Base-by-base conservation (phyloP, 2,888 invertebrate species). In the Drosophila pegasa region DNA sequence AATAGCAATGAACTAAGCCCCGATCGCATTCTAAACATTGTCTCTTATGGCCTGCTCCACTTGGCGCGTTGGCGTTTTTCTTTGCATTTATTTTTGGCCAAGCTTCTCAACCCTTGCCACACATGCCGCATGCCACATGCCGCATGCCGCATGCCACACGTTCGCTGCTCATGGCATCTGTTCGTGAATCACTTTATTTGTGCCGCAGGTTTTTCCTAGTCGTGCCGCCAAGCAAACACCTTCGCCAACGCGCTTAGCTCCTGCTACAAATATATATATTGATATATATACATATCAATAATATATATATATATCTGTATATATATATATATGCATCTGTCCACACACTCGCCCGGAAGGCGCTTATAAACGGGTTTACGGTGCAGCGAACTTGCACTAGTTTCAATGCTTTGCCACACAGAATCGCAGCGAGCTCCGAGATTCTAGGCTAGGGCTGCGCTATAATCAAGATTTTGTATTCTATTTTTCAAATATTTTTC, bases 1-100 rank as follows among this genome's bases (percentile, higher is more conserved):
- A 88, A 88, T 88, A 89, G 86, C 88, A 88, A 88, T 88, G 88
- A 86, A 87, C 78, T 86, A 87, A 85, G 84, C 82, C 86, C 80
- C 55, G 68, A 18, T 71, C 51, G 62, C 63, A 80, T 75, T 81
- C 81, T 70, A 55, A 69, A 57, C 20, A 61, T 80, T 82, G 79
- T 68, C 59, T 71, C 68, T 63, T 69, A 47, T 37, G 66, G 48
- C 48, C 33, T 16, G 45, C 45, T 54, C 70, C 67, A 74, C 57
- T 78, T 74, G 35, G 52, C 37, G 75, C 78, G 71, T 78, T 76
- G 73, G 81, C 80, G 75, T 70, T 74, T 59, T 8, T 37, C 47
- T 37, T 56, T n/a, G n/a, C n/a, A n/a, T 65, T 45, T 45, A 27
- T 45, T 45, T 61, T 64, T 74, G 61, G 68, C 71, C 63, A 71